phyloP scores from a whole-genome alignment of 1,140 invertebrate genomes.

The Doryteuthis pealeii region DNA sequence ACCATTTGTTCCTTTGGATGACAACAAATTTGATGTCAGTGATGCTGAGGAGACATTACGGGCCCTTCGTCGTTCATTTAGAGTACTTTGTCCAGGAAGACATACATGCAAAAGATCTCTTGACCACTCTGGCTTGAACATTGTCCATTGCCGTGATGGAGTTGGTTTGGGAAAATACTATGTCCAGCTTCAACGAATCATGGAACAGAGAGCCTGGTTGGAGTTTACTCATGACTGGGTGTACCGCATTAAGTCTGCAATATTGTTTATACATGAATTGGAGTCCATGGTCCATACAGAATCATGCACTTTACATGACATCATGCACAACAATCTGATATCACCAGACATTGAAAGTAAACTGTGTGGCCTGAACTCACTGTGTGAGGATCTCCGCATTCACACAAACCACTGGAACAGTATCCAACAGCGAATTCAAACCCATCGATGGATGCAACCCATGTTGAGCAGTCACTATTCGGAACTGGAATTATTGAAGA shows the following conservation, averaged over 20 bases:
- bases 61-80: conserved; percentile 40
- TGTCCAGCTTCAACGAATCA: conserved; percentile 37
- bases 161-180: conserved; percentile 45
- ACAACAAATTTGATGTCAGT: conserved; percentile 38
- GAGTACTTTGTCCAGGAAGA: conserved; percentile 47
- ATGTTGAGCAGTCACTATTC: conserved; percentile 41
- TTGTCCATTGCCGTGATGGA: conserved; percentile 49
- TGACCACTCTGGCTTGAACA: conserved; percentile 46
- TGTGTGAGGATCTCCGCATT: conserved; percentile 57
- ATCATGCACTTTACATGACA: conserved; percentile 44
- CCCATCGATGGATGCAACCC: conserved; percentile 47
- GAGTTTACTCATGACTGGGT: conserved; percentile 51
- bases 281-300: conserved; percentile 48
- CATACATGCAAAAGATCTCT: conserved; percentile 45
- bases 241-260: conserved; percentile 38
- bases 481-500: conserved; percentile 43
- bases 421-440: conserved; percentile 53
- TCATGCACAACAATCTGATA: conserved; percentile 45
- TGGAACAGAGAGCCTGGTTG: conserved; percentile 48
- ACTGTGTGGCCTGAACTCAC: conserved; percentile 50
- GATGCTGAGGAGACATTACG: conserved; percentile 45
- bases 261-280: conserved; percentile 49
- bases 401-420: conserved; percentile 57
- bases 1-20: conserved; percentile 30
- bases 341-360: conserved; percentile 47